Evolutionary conservation across 2,113 vertebrate genomes (phyloP).

Genomic region (Saccopteryx leptura): DNA sequence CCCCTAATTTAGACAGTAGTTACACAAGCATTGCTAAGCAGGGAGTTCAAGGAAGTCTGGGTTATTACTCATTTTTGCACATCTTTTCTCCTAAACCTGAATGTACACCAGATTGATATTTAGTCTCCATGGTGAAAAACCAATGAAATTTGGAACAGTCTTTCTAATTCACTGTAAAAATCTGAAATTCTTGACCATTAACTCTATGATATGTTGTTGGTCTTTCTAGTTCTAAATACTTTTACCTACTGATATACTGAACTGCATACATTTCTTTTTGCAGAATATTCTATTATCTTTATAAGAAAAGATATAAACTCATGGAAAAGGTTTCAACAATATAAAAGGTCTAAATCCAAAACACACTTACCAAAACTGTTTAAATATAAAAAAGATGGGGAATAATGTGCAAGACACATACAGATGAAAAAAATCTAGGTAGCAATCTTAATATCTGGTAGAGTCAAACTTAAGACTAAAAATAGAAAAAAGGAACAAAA

Average conservation of each 20-base stretch:
- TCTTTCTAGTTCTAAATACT: neutral
- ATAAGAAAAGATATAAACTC: neutral
- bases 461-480: conserved; percentile 47
- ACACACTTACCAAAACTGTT: neutral
- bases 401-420: neutral
- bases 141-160: conserved; percentile 16
- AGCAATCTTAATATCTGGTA: neutral
- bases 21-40: conserved; percentile 53
- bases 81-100: neutral
- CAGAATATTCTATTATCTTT: conserved; percentile 24
- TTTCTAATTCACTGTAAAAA: conserved; percentile 31
- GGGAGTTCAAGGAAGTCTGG: neutral
- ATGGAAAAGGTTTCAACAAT: neutral
- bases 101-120: neutral
- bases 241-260: neutral
- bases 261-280: neutral
- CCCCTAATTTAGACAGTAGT: conserved; percentile 51
- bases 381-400: neutral
- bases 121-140: neutral
- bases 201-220: neutral
- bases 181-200: neutral
- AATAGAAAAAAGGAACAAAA: neutral
- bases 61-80: conserved; percentile 45
- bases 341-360: conserved; percentile 15
- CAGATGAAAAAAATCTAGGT: neutral